phyloP scores from a whole-genome alignment of 2,888 invertebrate genomes.

The Hecatera dysodea region DNA sequence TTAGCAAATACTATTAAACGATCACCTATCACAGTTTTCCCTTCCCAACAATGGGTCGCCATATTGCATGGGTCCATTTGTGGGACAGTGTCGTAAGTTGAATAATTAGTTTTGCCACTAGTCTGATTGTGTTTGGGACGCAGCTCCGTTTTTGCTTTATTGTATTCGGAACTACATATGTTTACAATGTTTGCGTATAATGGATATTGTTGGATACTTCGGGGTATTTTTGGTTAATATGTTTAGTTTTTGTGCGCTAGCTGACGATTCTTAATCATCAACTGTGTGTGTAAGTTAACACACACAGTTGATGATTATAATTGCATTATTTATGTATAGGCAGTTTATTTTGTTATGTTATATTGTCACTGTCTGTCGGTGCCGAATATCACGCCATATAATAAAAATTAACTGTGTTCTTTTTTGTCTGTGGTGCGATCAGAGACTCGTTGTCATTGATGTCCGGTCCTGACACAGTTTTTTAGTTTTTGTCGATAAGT shows the following conservation, averaged over 20 bases:
- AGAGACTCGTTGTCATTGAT: too few relatives aligned
- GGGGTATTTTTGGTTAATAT: slow-evolving; percentile 18
- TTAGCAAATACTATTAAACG: slow-evolving; percentile 48
- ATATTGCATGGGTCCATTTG: slow-evolving; percentile 66
- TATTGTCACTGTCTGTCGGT: too few relatives aligned
- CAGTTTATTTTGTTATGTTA: too few relatives aligned
- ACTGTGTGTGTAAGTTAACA: too few relatives aligned
- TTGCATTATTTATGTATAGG: too few relatives aligned
- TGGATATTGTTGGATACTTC: slow-evolving; percentile 36
- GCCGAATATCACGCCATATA: too few relatives aligned
- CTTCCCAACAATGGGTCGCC: slow-evolving; percentile 68
- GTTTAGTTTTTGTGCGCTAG: neutral
- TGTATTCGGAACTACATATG: slow-evolving; percentile 50
- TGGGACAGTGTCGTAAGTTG: slow-evolving; percentile 70
- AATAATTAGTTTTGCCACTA: slow-evolving; percentile 54
- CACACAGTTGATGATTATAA: too few relatives aligned
- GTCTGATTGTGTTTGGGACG: slow-evolving; percentile 64
- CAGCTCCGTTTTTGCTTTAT: slow-evolving; percentile 57
- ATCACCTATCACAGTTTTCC: slow-evolving; percentile 65
- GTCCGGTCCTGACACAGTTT: too few relatives aligned
- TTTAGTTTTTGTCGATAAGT: too few relatives aligned
- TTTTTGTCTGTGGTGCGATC: too few relatives aligned
- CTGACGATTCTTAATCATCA: neutral
- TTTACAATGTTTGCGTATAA: slow-evolving; percentile 38
- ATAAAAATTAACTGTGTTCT: too few relatives aligned